Percentiles rank a stretch among this genome's conserved stretches.
Evolutionary conservation across 2,113 vertebrate species (phyloP).

Genomic region (Alethe castanea): DNA sequence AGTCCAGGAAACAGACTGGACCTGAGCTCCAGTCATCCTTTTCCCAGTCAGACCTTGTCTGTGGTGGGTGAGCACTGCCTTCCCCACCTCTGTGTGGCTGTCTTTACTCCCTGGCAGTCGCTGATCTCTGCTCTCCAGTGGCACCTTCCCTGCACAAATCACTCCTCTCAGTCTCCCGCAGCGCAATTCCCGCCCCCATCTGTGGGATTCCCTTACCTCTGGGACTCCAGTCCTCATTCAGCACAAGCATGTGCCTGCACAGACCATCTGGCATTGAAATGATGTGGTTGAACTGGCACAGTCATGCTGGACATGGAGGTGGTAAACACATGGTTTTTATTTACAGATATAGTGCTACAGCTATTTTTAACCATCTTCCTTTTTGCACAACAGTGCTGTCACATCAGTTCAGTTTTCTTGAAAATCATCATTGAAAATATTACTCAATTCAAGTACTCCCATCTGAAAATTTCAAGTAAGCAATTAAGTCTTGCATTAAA

Average conservation of each 20-base stretch:
- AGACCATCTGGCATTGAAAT: background rate
- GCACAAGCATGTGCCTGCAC: background rate
- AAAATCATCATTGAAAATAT: background rate
- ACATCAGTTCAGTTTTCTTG: background rate
- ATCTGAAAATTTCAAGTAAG: background rate
- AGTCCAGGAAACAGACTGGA: background rate
- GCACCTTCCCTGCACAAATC: background rate
- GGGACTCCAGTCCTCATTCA: background rate
- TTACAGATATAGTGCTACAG: background rate
- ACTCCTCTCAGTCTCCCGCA: rapidly evolving
- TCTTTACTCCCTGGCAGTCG: background rate
- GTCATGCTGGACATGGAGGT: background rate
- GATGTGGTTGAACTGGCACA: background rate
- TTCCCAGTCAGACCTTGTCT: background rate
- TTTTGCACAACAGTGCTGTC: background rate
- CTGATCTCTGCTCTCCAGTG: background rate
- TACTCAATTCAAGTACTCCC: background rate
- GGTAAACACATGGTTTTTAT: background rate
- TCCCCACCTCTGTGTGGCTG: background rate
- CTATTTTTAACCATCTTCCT: constrained; percentile 1
- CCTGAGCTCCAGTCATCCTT: background rate
- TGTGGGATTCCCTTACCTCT: background rate
- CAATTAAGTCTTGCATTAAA: background rate
- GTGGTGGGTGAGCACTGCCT: background rate
- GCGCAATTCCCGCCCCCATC: background rate